Conservation (phyloP, 2,888 invertebrate species). For the Trachelus tabidus region DNA sequence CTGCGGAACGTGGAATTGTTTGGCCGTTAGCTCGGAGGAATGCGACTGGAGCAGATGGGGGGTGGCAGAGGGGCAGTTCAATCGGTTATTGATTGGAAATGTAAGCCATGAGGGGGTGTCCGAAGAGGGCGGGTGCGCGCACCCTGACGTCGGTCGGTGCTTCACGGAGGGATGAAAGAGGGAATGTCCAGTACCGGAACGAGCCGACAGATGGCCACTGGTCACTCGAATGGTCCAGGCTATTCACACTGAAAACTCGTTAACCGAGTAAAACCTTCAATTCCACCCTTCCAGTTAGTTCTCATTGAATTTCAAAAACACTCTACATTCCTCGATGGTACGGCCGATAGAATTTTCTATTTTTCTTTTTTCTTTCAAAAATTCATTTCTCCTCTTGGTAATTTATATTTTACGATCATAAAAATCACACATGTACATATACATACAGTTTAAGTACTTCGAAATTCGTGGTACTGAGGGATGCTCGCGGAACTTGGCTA, state of each 20-base stretch:
- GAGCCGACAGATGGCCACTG: conserved; percentile 62
- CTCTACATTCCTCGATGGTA: no score
- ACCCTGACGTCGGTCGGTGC: not conserved
- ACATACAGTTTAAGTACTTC: no score
- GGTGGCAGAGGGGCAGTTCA: conserved; percentile 54
- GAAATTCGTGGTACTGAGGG: no score
- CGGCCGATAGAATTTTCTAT: no score
- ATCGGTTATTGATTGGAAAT: conserved; percentile 65
- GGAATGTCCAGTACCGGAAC: conserved; percentile 47
- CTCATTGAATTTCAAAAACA: no score
- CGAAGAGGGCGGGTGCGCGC: conserved; percentile 30
- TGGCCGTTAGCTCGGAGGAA: conserved; percentile 49
- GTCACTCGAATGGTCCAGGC: conserved; percentile 38
- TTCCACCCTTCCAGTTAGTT: no score
- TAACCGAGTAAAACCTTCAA: conserved; percentile 34
- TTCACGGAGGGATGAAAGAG: conserved; percentile 13
- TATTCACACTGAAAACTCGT: conserved; percentile 28
- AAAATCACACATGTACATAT: no score
- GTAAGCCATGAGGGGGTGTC: conserved; percentile 47
- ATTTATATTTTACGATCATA: no score
- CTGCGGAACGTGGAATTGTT: conserved; percentile 44
- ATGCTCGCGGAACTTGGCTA: no score
- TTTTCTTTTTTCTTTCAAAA: not conserved
- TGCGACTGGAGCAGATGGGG: conserved; percentile 39
- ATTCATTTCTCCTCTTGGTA: not conserved